Evolutionary conservation across 2,888 invertebrate species (phyloP), one percentile per base, ranked within the genome.

Genomic region (Nemotelus nigrinus): DNA sequence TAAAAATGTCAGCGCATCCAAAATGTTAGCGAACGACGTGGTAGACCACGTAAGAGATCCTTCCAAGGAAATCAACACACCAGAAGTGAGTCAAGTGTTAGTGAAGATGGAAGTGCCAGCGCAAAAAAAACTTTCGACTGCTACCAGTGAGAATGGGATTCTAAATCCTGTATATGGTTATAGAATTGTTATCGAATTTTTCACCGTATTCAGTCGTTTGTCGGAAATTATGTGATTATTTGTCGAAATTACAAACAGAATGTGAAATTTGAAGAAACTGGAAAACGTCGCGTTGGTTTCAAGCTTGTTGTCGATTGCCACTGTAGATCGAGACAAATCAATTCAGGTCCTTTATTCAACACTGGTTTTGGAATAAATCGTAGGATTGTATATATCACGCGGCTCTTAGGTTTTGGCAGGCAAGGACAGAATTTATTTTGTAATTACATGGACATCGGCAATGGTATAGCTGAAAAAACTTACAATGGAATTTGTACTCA

Each of bases 351-450:
- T 25, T 25, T 25, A 25, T 1, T 25, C 25, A 25, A 1, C 25
- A 25, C 25, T 25, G 25, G 25, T 1, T 25, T 8, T 75, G 63
- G 63, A 50, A 47, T 75, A 44, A 75, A 63, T 25, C 63, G 75
- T 7, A 63, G 64, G 25, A 63, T 75, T 63, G 75, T 75, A 2
- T 75, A 63, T 6, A 45, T 75, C 3, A 75, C 63, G 75, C 75
- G 75, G 39, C 63, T 25, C 25, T 25, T 25, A 25, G 25, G 25
- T 25, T 0, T 25, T 25, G 25, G 25, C 25, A 25, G 1, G 1
- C 47, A 75, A 43, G 75, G 63, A 10, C 41, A 63, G 2, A 67
- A 67, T 48, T 67, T 60, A 75, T 77, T 77, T 44, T 55, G 3
- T 45, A 67, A 71, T 58, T 2, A 57, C 2, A 75, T 63, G 60